Evolutionary conservation across 2,888 invertebrate species (phyloP).

Genomic region (Gisinianus flammeolus): DNA sequence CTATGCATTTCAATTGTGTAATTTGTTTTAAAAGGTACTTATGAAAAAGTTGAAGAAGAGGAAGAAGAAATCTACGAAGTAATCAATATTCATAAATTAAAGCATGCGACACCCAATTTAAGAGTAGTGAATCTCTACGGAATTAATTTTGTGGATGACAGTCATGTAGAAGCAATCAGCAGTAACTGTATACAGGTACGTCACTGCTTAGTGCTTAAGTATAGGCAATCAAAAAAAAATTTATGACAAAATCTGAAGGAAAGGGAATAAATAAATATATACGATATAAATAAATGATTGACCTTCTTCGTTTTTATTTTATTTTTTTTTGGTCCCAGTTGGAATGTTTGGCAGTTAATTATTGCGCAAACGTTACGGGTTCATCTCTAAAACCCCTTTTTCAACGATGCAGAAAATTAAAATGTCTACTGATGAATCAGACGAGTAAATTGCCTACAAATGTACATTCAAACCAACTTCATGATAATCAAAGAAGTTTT

Average conservation of each 20-base stretch:
- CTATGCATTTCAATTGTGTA: not conserved
- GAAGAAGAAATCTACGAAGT: slow-evolving; percentile 99
- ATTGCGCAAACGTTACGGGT: slow-evolving; percentile 95
- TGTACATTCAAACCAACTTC: slow-evolving; percentile 5
- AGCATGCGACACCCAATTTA: slow-evolving; percentile 96
- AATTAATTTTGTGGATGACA: slow-evolving; percentile 97
- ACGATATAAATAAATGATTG: not conserved
- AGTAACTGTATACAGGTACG: slow-evolving; percentile 92
- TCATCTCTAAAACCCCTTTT: slow-evolving; percentile 92
- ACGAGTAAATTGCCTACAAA: slow-evolving; percentile 76
- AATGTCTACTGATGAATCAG: slow-evolving; percentile 93
- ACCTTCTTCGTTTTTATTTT: not conserved
- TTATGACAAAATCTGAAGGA: not conserved
- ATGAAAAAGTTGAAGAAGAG: slow-evolving; percentile 96
- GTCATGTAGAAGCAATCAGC: slow-evolving; percentile 97
- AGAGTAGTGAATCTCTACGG: slow-evolving; percentile 98
- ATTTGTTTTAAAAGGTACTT: slow-evolving; percentile 72
- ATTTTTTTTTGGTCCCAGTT: slow-evolving; percentile 66
- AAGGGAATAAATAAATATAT: not conserved
- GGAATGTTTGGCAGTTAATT: slow-evolving; percentile 96
- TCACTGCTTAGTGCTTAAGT: no score
- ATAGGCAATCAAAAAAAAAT: slow-evolving; percentile 19
- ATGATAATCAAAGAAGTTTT: no score
- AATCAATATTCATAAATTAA: slow-evolving; percentile 97
- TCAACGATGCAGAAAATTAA: slow-evolving; percentile 88